A percentile compares a stretch with the other conserved stretches of the same genome.
Conservation (phyloP, 92 coral and sea anemone genomes). For the Bergia puertoricense region DNA sequence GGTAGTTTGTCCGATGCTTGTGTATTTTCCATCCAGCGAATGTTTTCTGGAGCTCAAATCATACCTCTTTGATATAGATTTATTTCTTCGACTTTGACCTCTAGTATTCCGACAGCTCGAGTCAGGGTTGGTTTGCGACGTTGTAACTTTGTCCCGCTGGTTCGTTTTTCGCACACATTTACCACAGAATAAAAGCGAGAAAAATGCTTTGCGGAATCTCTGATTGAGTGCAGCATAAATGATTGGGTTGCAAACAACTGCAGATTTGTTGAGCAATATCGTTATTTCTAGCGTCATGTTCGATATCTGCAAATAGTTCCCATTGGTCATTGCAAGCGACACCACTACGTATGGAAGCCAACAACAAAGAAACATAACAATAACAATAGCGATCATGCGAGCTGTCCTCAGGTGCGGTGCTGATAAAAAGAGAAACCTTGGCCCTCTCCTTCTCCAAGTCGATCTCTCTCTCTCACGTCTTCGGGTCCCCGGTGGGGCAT, state of each 20-base stretch:
- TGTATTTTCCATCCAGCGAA: not conserved
- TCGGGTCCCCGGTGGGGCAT: no score
- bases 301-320: constrained; percentile 48
- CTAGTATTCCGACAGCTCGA: not conserved
- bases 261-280: constrained; percentile 73
- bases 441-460: constrained; percentile 44
- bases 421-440: constrained; percentile 42
- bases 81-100: constrained; percentile 20
- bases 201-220: constrained; percentile 79
- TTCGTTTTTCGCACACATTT: constrained; percentile 7
- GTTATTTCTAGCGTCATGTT: constrained; percentile 67
- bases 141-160: constrained; percentile 45
- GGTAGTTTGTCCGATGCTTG: not conserved
- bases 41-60: constrained; percentile 3
- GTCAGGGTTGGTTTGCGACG: not conserved
- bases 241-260: constrained; percentile 75
- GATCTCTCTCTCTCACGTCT: not conserved
- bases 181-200: constrained; percentile 50
- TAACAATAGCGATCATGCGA: constrained; percentile 75
- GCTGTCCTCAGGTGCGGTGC: constrained; percentile 80
- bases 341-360: constrained; percentile 82
- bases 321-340: constrained; percentile 64
- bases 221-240: constrained; percentile 88
- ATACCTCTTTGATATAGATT: constrained; percentile 20
- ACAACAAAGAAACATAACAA: constrained; percentile 69